Evolutionary conservation across 2,113 vertebrate species (phyloP), one percentile per base, ranked within the genome.

Genomic region (Hiodon tergisus): DNA sequence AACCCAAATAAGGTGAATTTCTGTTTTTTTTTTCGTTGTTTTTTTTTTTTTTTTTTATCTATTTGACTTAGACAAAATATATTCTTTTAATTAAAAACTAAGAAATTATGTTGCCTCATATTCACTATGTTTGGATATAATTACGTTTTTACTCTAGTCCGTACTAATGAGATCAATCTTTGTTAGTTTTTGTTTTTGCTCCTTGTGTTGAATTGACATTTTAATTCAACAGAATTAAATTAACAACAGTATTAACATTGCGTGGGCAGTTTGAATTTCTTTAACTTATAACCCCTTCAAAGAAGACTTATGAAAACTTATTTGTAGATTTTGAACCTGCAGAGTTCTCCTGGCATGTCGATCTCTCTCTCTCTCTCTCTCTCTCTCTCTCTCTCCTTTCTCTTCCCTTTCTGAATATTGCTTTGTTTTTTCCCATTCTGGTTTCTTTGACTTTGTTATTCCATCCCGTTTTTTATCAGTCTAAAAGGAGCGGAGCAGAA

Each of bases 101-200:
- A 31, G 31, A 31, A 31, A 31, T 31, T 0, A 31, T 31, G 31
- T 31, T 31, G 31, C 31, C 31, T 31, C 31, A 31, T 31, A 31
- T 31, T 31, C 31, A 31, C 31, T 31, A 31, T 31, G 31, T 31
- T 31, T 31, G 31, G 31, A 31, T 31, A 31, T 31, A 31, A 31
- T 31, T 31, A 31, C 31, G 31, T 31, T 31, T 31, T 31, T 31
- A 31, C 31, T 31, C 31, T 31, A 31, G 31, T 31, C 2, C 31
- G 31, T 31, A 31, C 31, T 31, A 31, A 31, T 31, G 31, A 46
- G 10, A 63, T 86, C 77, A 81, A 70, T 83, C 77, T 80, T 84
- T 86, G 84, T 85, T 31, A 31, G 31, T 82, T 68, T 72, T 75
- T 67, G 17, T 69, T 71, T 57, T 67, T 79, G 70, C 67, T 46